Conservation (phyloP, 2,797 vertebrate species). For the Premnoplex brunnescens region DNA sequence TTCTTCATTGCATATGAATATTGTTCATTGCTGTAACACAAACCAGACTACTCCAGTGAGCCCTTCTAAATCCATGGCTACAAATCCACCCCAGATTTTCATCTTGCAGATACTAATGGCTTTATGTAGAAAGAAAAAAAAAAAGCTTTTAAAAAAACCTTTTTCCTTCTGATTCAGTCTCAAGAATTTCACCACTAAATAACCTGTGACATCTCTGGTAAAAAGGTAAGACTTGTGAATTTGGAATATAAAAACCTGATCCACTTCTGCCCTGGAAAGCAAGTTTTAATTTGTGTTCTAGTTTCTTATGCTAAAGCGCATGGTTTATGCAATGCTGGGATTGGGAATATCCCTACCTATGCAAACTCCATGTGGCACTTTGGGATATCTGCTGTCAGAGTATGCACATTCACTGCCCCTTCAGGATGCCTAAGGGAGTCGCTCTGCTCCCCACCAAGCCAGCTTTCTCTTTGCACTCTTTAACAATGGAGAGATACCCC, state of each 20-base stretch:
- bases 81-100: not conserved
- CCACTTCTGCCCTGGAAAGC: not conserved
- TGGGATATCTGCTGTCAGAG: not conserved
- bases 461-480: not conserved
- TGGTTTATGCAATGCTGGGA: not conserved
- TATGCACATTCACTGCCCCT: not conserved
- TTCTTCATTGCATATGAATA: not conserved
- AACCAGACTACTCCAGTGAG: not conserved
- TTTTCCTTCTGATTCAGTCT: not conserved
- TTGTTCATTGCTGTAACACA: not conserved
- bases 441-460: not conserved
- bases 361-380: not conserved
- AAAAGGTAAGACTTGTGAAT: not conserved
- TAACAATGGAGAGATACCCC: not conserved
- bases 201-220: not conserved
- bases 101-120: not conserved
- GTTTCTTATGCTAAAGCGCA: not conserved
- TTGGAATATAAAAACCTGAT: not conserved
- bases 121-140: not conserved
- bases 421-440: not conserved
- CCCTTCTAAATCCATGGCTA: not conserved
- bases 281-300: not conserved
- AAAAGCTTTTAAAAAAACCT: rapidly evolving
- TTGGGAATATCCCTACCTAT: not conserved
- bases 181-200: not conserved